phyloP scores from a whole-genome alignment of 1,140 invertebrate species.

The Linepithema humile region DNA sequence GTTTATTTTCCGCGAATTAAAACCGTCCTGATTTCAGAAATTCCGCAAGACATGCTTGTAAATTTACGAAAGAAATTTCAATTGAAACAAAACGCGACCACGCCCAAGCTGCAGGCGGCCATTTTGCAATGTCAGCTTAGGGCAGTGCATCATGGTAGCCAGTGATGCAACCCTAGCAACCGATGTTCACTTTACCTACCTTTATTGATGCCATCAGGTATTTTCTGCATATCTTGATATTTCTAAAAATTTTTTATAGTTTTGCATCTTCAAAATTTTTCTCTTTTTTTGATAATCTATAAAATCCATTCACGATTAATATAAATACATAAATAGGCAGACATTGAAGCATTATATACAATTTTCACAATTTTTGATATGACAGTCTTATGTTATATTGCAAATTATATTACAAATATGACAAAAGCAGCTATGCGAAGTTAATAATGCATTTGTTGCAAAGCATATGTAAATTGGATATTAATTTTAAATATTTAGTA shows the following conservation, averaged over 20 bases:
- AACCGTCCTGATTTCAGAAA: slow-evolving; percentile 34
- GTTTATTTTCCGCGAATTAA: slow-evolving; percentile 67
- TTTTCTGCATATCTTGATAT: slow-evolving; percentile 46
- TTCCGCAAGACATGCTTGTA: slow-evolving; percentile 56
- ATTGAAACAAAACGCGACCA: slow-evolving; percentile 74
- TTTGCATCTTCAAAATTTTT: neutral
- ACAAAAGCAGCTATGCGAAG: no score
- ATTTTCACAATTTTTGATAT: no score
- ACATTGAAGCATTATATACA: neutral
- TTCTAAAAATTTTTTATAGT: neutral
- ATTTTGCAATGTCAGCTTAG: slow-evolving; percentile 77
- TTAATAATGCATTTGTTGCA: no score
- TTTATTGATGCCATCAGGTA: slow-evolving; percentile 61
- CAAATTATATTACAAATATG: neutral
- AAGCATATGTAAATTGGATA: no score
- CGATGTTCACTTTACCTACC: slow-evolving; percentile 56
- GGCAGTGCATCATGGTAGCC: slow-evolving; percentile 78
- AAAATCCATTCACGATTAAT: neutral
- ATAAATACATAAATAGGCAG: neutral
- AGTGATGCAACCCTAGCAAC: slow-evolving; percentile 73
- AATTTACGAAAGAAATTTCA: slow-evolving; percentile 36
- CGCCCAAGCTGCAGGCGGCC: slow-evolving; percentile 81
- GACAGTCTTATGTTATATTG: no score
- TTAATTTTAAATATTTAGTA: neutral
- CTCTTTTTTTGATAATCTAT: neutral